phyloP scores from a whole-genome alignment of 2,113 vertebrate species.

The Indri indri region DNA sequence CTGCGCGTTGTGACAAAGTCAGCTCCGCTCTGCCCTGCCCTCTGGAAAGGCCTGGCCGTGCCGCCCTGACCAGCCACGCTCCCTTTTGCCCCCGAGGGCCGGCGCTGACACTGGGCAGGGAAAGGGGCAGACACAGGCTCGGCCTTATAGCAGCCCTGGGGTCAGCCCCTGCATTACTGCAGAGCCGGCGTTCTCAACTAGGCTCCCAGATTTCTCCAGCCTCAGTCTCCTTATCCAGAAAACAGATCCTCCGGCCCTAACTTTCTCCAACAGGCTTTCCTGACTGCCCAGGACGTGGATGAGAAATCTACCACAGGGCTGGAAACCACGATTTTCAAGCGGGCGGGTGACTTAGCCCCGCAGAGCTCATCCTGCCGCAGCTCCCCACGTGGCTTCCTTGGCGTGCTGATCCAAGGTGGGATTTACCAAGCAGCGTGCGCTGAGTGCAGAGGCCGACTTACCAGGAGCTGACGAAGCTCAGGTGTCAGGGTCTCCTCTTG shows the following conservation, averaged over 20 bases:
- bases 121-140: neutral
- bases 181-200: neutral
- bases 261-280: neutral
- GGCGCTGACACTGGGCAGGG: accelerated
- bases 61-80: too few relatives aligned
- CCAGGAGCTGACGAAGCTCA: neutral
- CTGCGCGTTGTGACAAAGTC: neutral
- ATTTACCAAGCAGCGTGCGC: accelerated
- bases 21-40: neutral
- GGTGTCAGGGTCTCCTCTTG: neutral
- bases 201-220: neutral
- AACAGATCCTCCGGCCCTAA: neutral
- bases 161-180: neutral
- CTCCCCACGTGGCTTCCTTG: neutral
- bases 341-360: neutral
- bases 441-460: neutral
- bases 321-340: neutral
- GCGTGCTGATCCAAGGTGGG: neutral
- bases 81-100: neutral
- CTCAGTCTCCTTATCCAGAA: neutral
- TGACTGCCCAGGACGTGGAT: neutral
- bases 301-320: neutral
- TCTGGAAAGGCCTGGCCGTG: neutral
- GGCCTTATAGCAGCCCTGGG: neutral
- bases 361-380: neutral